Evolutionary conservation across 2,113 vertebrate species (phyloP).

Genomic region (Atractosteus spatula): DNA sequence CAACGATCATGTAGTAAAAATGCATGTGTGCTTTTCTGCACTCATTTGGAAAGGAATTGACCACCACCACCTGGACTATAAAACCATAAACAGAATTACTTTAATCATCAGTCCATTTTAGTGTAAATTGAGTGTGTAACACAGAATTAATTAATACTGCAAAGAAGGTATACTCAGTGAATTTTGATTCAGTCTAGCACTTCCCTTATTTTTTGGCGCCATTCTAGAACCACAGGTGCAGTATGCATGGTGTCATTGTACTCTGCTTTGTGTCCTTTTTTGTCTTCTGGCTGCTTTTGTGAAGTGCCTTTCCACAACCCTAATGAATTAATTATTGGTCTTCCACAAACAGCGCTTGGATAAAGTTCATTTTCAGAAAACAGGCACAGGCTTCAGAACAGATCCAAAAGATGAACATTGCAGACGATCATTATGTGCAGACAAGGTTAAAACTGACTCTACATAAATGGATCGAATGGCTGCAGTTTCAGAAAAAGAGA

Average conservation of each 20-base stretch:
- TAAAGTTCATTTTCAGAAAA: constrained; percentile 32
- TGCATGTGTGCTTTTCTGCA: too few species aligned
- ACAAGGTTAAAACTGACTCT: constrained; percentile 28
- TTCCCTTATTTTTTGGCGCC: too few species aligned
- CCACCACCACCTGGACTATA: background rate
- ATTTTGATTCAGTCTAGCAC: too few species aligned
- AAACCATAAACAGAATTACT: background rate
- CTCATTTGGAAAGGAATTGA: too few species aligned
- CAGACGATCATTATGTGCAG: constrained; percentile 27
- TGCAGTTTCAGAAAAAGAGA: constrained; percentile 31
- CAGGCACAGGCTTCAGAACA: constrained; percentile 23
- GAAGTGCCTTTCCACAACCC: background rate
- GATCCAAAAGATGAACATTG: constrained; percentile 37
- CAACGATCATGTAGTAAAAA: too few species aligned
- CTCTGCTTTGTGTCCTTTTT: background rate
- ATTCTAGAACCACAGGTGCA: background rate
- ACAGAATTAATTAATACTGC: too few species aligned
- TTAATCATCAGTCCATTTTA: background rate
- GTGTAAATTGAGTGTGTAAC: background rate
- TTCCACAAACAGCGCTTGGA: constrained; percentile 47
- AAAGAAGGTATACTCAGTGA: too few species aligned
- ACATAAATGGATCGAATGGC: constrained; percentile 41
- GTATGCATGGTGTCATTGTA: background rate
- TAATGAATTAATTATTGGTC: constrained; percentile 51
- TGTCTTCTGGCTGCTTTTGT: constrained; percentile 4